These are phyloP conservation scores for Dromius quadrimaculatus DNA, from an alignment of 2,888 invertebrate genomes.

Conservation along the genomic window DNA sequence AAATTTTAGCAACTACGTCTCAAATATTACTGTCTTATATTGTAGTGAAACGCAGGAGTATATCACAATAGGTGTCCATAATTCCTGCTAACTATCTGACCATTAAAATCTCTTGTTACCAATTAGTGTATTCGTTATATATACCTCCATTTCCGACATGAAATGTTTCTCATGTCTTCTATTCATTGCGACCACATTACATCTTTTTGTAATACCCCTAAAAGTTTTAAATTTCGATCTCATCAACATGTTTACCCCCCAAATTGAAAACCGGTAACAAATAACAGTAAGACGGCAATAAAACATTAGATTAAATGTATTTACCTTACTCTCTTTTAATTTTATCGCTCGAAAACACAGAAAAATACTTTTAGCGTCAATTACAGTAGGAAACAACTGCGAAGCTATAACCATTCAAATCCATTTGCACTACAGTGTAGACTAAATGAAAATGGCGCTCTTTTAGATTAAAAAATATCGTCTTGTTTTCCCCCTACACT, in stretches of 20 bases:
- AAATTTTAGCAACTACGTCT: too few species aligned
- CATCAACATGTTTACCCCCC: too few species aligned
- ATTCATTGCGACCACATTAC: too few species aligned
- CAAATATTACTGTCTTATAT: too few species aligned
- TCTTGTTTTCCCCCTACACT: constrained; percentile 10
- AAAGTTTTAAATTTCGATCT: too few species aligned
- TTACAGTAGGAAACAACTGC: constrained; percentile 34
- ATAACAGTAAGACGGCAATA: neutral
- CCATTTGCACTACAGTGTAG: constrained; percentile 26
- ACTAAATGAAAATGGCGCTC: constrained; percentile 32
- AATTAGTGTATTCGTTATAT: constrained; percentile 9
- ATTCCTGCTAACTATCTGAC: too few species aligned
- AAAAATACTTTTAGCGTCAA: constrained; percentile 39
- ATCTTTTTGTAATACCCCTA: too few species aligned
- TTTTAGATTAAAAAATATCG: constrained; percentile 34
- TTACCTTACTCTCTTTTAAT: constrained; percentile 6
- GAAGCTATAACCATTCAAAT: constrained; percentile 31
- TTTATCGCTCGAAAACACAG: constrained; percentile 28
- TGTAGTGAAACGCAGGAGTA: too few species aligned
- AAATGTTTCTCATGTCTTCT: too few species aligned
- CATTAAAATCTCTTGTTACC: constrained; percentile 17
- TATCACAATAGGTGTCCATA: too few species aligned
- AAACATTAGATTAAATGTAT: neutral
- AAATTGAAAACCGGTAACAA: too few species aligned
- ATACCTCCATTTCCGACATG: constrained; percentile 8